phyloP scores from a whole-genome alignment of 1,140 invertebrate species.

The Brachystomella parvula region DNA sequence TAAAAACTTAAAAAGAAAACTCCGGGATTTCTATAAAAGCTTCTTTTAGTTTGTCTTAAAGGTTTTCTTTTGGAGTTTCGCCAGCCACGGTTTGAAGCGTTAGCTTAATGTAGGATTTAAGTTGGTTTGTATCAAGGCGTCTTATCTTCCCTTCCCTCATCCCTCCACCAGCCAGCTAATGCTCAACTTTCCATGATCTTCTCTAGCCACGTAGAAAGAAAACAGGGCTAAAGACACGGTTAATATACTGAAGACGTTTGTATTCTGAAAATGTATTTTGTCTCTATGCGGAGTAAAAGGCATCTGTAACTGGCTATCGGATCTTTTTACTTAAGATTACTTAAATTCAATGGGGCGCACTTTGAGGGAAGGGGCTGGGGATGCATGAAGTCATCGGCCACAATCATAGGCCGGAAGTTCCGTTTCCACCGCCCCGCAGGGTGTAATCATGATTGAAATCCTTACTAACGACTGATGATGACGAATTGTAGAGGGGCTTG shows the following conservation, averaged over 20 bases:
- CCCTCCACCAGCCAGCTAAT: not conserved
- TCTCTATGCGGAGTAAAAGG: not conserved
- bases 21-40: not conserved
- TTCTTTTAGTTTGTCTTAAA: conserved; percentile 5
- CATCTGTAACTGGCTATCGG: too few species aligned
- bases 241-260: not conserved
- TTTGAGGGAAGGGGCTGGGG: too few species aligned
- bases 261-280: not conserved
- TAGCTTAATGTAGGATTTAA: not conserved
- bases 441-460: too few species aligned
- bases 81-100: conserved; percentile 11
- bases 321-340: too few species aligned
- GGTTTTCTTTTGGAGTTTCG: conserved; percentile 23
- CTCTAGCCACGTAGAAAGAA: too few species aligned
- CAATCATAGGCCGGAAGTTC: too few species aligned
- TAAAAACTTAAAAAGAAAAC: conserved; percentile 6
- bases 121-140: not conserved
- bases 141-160: conserved; percentile 9
- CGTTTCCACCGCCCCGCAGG: too few species aligned
- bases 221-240: not conserved
- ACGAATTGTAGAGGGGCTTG: too few species aligned
- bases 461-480: too few species aligned
- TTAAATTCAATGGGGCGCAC: too few species aligned
- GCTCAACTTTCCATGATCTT: too few species aligned
- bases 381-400: too few species aligned